Evolutionary conservation across 1,140 invertebrate genomes (phyloP).

Genomic region (Aphelinus atriplicis): DNA sequence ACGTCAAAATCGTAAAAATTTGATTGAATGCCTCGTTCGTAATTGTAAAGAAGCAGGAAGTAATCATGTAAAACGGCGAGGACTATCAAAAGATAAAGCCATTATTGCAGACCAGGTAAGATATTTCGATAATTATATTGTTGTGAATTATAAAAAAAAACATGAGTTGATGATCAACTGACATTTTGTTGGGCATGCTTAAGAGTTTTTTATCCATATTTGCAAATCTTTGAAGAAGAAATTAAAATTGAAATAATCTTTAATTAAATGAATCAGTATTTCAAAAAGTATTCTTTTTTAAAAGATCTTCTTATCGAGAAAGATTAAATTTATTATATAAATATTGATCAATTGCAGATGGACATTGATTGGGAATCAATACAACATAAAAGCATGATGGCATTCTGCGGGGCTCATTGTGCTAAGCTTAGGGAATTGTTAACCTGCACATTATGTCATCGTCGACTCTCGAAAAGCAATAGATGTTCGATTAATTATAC

Average conservation of each 20-base stretch:
- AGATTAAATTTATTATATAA: slow-evolving; percentile 14
- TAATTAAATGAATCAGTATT: no score
- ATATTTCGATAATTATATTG: no score
- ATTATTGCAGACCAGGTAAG: slow-evolving; percentile 77
- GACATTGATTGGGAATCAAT: slow-evolving; percentile 63
- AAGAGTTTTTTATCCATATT: slow-evolving; percentile 28
- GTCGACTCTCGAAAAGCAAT: slow-evolving; percentile 77
- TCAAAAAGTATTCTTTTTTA: slow-evolving; percentile 1
- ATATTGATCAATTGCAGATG: slow-evolving; percentile 48
- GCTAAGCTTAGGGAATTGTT: slow-evolving; percentile 74
- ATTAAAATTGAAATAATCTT: no score
- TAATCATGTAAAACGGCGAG: slow-evolving; percentile 79
- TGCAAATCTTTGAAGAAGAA: not conserved
- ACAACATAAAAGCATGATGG: slow-evolving; percentile 62
- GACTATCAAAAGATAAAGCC: slow-evolving; percentile 78
- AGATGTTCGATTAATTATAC: slow-evolving; percentile 68
- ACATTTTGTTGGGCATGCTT: no score
- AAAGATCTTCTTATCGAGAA: slow-evolving; percentile 14
- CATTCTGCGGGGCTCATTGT: slow-evolving; percentile 66
- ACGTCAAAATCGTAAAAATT: slow-evolving; percentile 52
- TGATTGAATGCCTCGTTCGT: slow-evolving; percentile 56
- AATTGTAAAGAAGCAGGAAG: slow-evolving; percentile 72
- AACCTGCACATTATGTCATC: slow-evolving; percentile 79
- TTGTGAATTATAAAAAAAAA: no score
- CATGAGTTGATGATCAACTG: no score